phyloP scores from a whole-genome alignment of 2,797 vertebrate genomes.

The Dallia pectoralis region DNA sequence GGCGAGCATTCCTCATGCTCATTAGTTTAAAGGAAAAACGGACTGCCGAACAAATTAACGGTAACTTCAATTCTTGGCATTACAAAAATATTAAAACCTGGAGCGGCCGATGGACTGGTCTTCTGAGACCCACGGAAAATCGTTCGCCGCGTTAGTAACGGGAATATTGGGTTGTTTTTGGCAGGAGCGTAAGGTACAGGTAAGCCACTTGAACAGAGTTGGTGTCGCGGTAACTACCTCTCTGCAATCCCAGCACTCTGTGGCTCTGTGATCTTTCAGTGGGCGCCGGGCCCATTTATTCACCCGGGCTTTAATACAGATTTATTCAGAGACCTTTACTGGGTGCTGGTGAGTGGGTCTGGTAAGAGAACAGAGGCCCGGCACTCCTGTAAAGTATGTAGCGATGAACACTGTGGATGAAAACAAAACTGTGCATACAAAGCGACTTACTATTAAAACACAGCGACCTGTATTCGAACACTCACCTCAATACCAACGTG shows the following conservation, averaged over 20 bases:
- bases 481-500: no score
- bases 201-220: conserved; percentile 52
- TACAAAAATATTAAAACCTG: conserved; percentile 46
- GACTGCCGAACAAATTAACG: conserved; percentile 52
- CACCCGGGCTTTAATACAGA: conserved; percentile 14
- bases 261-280: conserved; percentile 19
- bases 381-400: conserved; percentile 56
- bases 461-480: no score
- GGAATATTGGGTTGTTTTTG: conserved; percentile 57
- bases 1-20: conserved; percentile 40
- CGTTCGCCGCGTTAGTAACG: conserved; percentile 52
- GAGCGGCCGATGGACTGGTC: conserved; percentile 36
- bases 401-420: conserved; percentile 71
- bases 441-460: no score
- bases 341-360: conserved; percentile 62
- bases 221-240: conserved; percentile 61
- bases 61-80: conserved; percentile 56
- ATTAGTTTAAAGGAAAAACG: conserved; percentile 51
- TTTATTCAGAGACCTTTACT: conserved; percentile 63
- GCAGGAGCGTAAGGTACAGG: conserved; percentile 59
- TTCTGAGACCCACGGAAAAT: conserved; percentile 51
- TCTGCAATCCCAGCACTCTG: conserved; percentile 55
- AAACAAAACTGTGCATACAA: no score
- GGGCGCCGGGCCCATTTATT: conserved; percentile 43
- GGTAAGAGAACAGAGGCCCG: conserved; percentile 36